Conservation (phyloP, 2,888 invertebrate species). For the Antheraea yamamai region DNA sequence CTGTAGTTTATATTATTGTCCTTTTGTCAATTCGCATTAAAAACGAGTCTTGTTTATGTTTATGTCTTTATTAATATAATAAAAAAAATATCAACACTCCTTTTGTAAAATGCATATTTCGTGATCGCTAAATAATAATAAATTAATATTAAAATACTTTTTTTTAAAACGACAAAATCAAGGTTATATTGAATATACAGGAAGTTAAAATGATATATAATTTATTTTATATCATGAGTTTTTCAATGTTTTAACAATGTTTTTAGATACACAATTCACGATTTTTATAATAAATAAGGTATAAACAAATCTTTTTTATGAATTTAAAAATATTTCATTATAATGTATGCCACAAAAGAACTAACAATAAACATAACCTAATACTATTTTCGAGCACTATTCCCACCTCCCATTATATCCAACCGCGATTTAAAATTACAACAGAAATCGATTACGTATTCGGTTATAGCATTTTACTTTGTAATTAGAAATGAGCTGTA, state of each 20-base stretch:
- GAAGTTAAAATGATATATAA: no score
- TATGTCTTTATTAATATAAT: not conserved
- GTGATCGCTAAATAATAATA: not conserved
- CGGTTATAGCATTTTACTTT: constrained; percentile 18
- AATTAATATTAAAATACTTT: no score
- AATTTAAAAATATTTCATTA: no score
- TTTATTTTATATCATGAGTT: no score
- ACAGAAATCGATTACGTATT: constrained; percentile 16
- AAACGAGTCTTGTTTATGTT: not conserved
- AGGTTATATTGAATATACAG: no score
- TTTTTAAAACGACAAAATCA: no score
- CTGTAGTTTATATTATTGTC: not conserved
- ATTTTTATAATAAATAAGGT: no score
- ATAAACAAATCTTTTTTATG: no score
- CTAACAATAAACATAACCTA: not conserved
- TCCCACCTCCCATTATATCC: not conserved
- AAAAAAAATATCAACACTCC: not conserved
- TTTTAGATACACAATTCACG: no score
- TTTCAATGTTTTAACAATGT: no score
- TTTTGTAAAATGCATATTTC: not conserved
- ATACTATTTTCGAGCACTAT: not conserved
- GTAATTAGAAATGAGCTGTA: constrained; percentile 18
- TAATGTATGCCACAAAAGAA: no score
- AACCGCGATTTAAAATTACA: constrained; percentile 1
- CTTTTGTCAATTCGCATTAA: not conserved